A percentile compares a stretch with the other conserved stretches of the same genome.
phyloP scores from a whole-genome alignment of 1,140 invertebrate species.

The Heliothis subflexa region DNA sequence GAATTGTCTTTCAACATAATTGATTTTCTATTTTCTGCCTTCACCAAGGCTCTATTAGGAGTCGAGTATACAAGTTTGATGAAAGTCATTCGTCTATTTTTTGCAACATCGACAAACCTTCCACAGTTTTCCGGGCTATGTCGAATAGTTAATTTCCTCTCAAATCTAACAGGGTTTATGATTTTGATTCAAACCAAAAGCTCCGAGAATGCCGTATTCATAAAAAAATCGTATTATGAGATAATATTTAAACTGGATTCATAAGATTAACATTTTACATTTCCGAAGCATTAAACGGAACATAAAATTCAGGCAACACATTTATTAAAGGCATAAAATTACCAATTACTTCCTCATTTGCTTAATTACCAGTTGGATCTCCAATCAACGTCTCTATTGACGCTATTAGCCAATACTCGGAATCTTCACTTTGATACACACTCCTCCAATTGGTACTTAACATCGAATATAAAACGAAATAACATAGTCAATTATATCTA shows the following conservation, averaged over 20 bases:
- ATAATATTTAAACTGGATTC: neutral
- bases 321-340: constrained; percentile 13
- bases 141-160: no score
- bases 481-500: constrained; percentile 38
- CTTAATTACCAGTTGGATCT: constrained; percentile 10
- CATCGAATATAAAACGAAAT: constrained; percentile 37
- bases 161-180: no score
- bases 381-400: constrained; percentile 5
- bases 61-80: no score
- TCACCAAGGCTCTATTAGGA: no score
- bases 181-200: neutral
- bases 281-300: neutral
- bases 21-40: no score
- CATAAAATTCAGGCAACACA: constrained; percentile 6
- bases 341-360: constrained; percentile 12
- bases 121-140: no score
- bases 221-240: neutral
- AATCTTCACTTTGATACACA: constrained; percentile 1
- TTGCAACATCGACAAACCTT: no score
- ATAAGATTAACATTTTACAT: constrained; percentile 15
- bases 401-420: neutral
- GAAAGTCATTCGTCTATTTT: no score
- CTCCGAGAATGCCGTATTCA: neutral
- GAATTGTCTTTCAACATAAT: no score
- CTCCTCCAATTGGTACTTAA: constrained; percentile 9